phyloP scores from a whole-genome alignment of 2,113 vertebrate species.

The Collichthys lucidus region DNA sequence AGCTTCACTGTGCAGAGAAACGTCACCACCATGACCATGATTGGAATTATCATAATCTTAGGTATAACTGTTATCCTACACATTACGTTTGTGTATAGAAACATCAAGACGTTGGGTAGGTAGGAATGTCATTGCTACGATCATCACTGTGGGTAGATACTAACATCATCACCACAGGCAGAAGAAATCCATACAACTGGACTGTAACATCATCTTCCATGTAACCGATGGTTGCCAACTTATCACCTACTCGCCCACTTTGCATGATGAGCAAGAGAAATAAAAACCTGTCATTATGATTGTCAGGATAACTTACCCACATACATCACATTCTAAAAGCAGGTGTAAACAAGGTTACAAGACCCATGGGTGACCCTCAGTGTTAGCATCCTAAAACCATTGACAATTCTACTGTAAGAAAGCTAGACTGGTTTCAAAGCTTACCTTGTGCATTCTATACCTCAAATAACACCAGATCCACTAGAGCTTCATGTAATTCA shows the following conservation, averaged over 20 bases:
- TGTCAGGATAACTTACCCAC: conserved; percentile 27
- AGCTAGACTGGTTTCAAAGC: not conserved
- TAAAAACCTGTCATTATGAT: not conserved
- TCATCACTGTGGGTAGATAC: not conserved
- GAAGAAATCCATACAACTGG: not conserved
- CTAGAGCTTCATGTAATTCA: not conserved
- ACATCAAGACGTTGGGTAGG: not conserved
- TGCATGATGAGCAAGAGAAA: conserved; percentile 4
- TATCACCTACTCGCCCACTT: conserved; percentile 13
- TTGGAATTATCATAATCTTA: not conserved
- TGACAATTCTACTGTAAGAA: not conserved
- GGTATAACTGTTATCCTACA: not conserved
- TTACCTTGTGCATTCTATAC: not conserved
- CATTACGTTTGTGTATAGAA: not conserved
- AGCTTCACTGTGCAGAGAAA: not conserved
- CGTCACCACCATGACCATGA: not conserved
- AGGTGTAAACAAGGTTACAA: conserved; percentile 2
- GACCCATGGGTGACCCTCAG: not conserved
- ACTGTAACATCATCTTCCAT: not conserved
- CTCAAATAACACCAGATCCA: not conserved
- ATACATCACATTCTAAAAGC: conserved; percentile 21
- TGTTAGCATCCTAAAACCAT: conserved; percentile 7
- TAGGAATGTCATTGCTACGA: rapidly evolving
- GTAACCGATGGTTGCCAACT: not conserved
- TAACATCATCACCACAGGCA: too few species aligned